These are phyloP conservation scores for Papilio protenor DNA, from an alignment of 2,888 invertebrate species.

Conservation along the genomic window DNA sequence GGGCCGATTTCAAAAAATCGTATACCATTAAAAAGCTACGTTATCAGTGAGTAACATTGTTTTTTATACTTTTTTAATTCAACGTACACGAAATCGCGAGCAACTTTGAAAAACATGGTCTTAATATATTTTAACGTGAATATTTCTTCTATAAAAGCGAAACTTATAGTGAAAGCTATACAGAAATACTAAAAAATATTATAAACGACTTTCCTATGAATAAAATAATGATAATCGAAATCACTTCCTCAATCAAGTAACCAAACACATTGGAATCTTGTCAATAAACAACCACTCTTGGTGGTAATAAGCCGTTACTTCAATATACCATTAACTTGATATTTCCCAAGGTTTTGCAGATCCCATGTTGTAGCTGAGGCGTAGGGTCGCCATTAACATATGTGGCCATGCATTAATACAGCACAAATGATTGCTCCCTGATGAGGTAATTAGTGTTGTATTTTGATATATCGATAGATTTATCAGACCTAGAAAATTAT, in stretches of 20 bases:
- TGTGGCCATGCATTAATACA: conserved; percentile 31
- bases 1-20: no score
- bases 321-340: conserved; percentile 29
- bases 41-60: no score
- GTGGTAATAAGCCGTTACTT: not conserved
- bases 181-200: not conserved
- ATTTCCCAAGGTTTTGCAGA: conserved; percentile 19
- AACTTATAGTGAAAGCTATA: not conserved
- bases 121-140: not conserved
- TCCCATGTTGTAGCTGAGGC: conserved; percentile 21
- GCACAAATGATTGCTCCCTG: conserved; percentile 35
- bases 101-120: no score
- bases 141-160: not conserved
- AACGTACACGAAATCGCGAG: no score
- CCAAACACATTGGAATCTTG: not conserved
- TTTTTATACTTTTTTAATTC: no score
- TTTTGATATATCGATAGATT: conserved; percentile 18
- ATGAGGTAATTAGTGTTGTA: conserved; percentile 5
- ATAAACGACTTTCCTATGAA: conserved; percentile 14
- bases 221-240: conserved; percentile 17
- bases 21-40: no score
- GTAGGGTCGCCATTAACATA: conserved; percentile 32
- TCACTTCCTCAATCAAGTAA: conserved; percentile 18
- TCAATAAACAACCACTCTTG: not conserved
- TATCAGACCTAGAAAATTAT: not conserved